Conservation (phyloP, 1,140 invertebrate species). For the Caenorhabditis inopinata region DNA sequence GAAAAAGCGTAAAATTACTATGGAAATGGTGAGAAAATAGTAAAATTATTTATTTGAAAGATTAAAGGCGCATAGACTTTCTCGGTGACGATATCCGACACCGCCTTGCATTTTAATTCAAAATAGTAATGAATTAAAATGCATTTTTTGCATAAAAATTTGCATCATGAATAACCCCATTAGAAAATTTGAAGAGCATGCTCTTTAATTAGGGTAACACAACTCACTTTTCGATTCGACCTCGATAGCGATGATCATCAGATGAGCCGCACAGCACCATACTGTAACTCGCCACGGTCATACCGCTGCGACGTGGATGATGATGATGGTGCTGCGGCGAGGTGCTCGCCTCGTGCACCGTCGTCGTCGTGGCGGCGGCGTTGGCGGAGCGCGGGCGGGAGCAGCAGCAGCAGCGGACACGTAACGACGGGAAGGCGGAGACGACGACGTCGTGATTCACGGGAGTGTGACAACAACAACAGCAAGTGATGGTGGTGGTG, state of each 20-base stretch:
- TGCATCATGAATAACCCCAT: too few relatives aligned
- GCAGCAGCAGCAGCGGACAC: neutral
- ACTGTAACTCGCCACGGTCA: conserved; percentile 59
- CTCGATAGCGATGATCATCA: conserved; percentile 65
- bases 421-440: neutral
- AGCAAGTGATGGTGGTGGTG: neutral
- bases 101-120: too few relatives aligned
- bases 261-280: conserved; percentile 64
- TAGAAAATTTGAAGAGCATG: too few relatives aligned
- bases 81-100: too few relatives aligned
- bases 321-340: neutral
- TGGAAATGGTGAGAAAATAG: too few relatives aligned
- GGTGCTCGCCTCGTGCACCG: neutral
- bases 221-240: conserved; percentile 63
- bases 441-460: neutral
- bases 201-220: too few relatives aligned
- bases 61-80: too few relatives aligned
- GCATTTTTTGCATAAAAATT: too few relatives aligned
- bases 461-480: neutral
- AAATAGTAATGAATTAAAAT: too few relatives aligned
- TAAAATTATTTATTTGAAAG: too few relatives aligned
- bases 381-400: neutral
- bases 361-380: conserved; percentile 1
- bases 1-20: too few relatives aligned
- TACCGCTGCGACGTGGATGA: conserved; percentile 25